Base-by-base conservation (phyloP, 2,113 vertebrate species). In the Oophaga pumilio region DNA sequence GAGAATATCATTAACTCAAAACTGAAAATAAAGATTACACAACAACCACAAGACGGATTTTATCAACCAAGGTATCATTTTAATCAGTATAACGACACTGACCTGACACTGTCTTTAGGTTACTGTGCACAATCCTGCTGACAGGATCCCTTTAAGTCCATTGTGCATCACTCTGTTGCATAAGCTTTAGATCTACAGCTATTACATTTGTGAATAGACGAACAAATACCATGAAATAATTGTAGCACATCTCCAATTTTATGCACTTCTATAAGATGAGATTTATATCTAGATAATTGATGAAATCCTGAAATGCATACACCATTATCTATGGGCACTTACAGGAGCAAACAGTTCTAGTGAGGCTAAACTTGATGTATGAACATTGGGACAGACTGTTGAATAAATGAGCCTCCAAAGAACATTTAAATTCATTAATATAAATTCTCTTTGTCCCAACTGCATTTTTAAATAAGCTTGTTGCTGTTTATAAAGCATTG, bases 401-500 rank as follows among this genome's bases (percentile, higher is more conserved):
- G 26, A 82, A 82, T 82, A 64, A 62, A 64, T 43, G 17, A 60
- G 59, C 33, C 79, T 60, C 78, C 78, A 18, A 81, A 81, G 56
- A 60, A 33, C 28, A 62, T 66, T 82, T 49, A 62, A 49, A 82
- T 49, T 50, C 79, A 82, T 64, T 82, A 81, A 60, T 81, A 62
- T 20, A 62, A 82, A 82, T 82, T 64, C 57, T 62, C 26, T 62
- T 64, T 64, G 79, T 82, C 79, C 33, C 33, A 20, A 14, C 79
- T 82, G 79, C 59, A 82, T 82, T 82, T 79, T 82, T 82, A 82
- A 64, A 52, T 82, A 82, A 66, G 57, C 57, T 52, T 82, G 80
- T 66, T 68, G 20, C 33, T 49, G 80, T 68, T 43, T 66, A 50
- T 53, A 82, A 52, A 53, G 12, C 81, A 83, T 69, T 52, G 50